Conservation (phyloP, 2,113 vertebrate genomes). For the Larimichthys crocea region DNA sequence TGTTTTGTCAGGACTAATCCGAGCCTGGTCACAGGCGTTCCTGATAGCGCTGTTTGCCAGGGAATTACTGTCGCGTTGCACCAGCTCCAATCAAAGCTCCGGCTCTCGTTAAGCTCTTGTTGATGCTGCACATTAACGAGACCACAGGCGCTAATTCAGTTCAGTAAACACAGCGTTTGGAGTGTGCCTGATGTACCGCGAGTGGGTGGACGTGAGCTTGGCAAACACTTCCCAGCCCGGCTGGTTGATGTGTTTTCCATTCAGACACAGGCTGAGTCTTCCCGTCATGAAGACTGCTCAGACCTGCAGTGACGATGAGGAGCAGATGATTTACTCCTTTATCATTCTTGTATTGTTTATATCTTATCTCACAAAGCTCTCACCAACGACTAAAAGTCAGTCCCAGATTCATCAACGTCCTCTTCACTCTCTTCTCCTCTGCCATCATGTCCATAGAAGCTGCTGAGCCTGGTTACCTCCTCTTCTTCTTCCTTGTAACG, state of each 20-base stretch:
- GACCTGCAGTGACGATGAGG: neutral
- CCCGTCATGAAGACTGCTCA: conserved; percentile 2
- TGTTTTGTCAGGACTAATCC: conserved; percentile 49
- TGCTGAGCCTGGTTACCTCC: too few species aligned
- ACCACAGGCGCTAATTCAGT: conserved; percentile 59
- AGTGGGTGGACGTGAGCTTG: neutral
- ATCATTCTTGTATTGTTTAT: too few species aligned
- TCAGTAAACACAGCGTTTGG: conserved; percentile 50
- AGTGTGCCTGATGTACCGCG: conserved; percentile 14
- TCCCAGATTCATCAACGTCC: too few species aligned
- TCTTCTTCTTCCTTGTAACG: too few species aligned
- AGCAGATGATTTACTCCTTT: neutral
- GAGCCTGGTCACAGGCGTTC: conserved; percentile 32
- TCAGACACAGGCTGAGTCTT: neutral
- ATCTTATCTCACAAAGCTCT: too few species aligned
- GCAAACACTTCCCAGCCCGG: conserved; percentile 1
- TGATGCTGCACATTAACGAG: conserved; percentile 57
- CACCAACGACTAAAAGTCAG: too few species aligned
- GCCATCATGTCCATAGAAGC: too few species aligned
- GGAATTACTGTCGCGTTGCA: conserved; percentile 39
- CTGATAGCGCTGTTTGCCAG: conserved; percentile 57
- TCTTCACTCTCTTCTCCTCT: too few species aligned
- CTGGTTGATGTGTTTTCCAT: neutral
- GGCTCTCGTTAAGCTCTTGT: conserved; percentile 45
- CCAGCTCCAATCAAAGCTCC: conserved; percentile 32